These are phyloP conservation scores for Mus spicilegus DNA, from an alignment of 2,113 vertebrate species.

Conservation along the genomic window DNA sequence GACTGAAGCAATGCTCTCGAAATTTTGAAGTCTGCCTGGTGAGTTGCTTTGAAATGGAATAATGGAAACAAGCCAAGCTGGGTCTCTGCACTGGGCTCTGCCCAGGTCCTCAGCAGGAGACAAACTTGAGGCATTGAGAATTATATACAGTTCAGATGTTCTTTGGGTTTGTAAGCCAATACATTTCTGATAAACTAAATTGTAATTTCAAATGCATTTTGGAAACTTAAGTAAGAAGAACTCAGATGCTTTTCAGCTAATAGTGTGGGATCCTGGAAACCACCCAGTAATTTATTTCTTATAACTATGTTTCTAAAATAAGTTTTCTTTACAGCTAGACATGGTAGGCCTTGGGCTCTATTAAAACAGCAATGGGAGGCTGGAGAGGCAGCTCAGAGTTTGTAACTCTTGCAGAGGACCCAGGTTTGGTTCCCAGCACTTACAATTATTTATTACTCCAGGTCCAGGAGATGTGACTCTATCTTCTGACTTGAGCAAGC, in stretches of 20 bases:
- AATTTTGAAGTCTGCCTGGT: conserved; percentile 7
- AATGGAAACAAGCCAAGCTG: neutral
- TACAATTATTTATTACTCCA: neutral
- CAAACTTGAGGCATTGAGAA: neutral
- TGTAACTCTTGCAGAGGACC: neutral
- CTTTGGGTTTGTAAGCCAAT: conserved; percentile 1
- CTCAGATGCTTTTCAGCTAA: neutral
- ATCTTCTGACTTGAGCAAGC: neutral
- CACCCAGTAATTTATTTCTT: neutral
- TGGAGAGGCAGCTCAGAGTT: neutral
- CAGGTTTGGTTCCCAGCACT: neutral
- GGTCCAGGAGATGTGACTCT: neutral
- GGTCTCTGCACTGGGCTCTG: neutral
- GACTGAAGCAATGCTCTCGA: neutral
- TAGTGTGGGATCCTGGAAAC: conserved; percentile 3
- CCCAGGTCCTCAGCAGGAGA: neutral
- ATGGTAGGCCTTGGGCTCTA: neutral
- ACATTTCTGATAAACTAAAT: conserved; percentile 31
- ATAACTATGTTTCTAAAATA: neutral
- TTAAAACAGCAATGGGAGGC: neutral
- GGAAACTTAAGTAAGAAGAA: conserved; percentile 18
- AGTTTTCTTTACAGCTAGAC: conserved; percentile 23
- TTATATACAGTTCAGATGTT: neutral
- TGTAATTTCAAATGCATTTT: neutral
- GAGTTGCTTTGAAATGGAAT: neutral